Evolutionary conservation across 2,888 invertebrate species (phyloP).

Genomic region (Cheilosia variabilis): DNA sequence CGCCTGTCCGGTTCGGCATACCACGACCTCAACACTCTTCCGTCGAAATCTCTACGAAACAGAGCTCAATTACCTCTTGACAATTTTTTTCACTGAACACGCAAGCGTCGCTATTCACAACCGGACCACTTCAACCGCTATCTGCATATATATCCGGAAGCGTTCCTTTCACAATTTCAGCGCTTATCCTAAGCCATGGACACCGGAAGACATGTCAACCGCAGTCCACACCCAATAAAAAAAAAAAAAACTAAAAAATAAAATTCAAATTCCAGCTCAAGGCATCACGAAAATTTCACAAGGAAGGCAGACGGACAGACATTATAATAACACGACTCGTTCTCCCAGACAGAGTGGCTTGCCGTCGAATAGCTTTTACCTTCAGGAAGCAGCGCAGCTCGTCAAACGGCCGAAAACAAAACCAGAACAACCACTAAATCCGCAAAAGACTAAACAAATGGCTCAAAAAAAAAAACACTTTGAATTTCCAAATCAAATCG

Average conservation of each 20-base stretch:
- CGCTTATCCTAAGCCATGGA: neutral
- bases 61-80: too few species aligned
- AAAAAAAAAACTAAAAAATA: neutral
- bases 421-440: conserved; percentile 10
- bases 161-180: neutral
- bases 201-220: conserved; percentile 10
- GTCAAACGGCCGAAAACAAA: conserved; percentile 18
- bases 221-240: neutral
- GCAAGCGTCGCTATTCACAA: too few species aligned
- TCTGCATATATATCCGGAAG: neutral
- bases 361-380: conserved; percentile 22
- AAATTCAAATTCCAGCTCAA: conserved; percentile 23
- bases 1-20: too few species aligned
- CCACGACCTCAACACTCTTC: too few species aligned
- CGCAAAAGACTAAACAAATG: neutral
- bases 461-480: neutral
- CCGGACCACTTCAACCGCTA: too few species aligned
- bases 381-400: conserved; percentile 45
- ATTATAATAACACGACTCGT: conserved; percentile 33
- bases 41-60: too few species aligned
- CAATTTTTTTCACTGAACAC: too few species aligned
- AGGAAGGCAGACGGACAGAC: conserved; percentile 9
- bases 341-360: conserved; percentile 41
- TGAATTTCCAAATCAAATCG: conserved; percentile 23
- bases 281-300: conserved; percentile 9